Evolutionary conservation across 2,888 invertebrate species (phyloP).

Genomic region (Orchesellides sinensis): DNA sequence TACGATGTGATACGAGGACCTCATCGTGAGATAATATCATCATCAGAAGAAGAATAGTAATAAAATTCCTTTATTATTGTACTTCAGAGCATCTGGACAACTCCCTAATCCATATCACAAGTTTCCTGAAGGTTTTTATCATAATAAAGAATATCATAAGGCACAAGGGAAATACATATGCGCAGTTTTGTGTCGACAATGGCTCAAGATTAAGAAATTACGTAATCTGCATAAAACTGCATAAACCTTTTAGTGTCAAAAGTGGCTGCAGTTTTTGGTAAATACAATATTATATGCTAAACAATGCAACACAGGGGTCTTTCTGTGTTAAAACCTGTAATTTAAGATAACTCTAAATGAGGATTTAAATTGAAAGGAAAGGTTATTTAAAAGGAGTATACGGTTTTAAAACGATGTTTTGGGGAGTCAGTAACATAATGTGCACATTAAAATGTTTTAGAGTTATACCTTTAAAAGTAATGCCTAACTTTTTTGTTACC

Average conservation of each 20-base stretch:
- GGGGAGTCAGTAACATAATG: conserved; percentile 28
- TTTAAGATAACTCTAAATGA: conserved; percentile 23
- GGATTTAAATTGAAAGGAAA: conserved; percentile 34
- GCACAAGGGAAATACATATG: background rate
- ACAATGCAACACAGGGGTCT: conserved; percentile 7
- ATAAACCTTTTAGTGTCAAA: background rate
- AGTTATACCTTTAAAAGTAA: conserved; percentile 38
- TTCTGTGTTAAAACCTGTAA: conserved; percentile 21
- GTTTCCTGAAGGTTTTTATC: too few relatives aligned
- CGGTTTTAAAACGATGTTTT: conserved; percentile 16
- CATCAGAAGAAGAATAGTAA: too few relatives aligned
- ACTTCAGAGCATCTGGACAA: background rate
- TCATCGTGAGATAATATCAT: conserved; percentile 44
- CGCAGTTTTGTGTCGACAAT: background rate
- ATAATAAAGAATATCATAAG: background rate
- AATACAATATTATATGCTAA: conserved; percentile 34
- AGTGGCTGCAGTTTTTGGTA: conserved; percentile 15
- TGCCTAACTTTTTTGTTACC: conserved; percentile 24
- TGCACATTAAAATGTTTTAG: conserved; percentile 43
- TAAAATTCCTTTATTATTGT: too few relatives aligned
- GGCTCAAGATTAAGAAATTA: conserved; percentile 46
- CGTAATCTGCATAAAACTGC: conserved; percentile 10
- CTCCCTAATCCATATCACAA: background rate
- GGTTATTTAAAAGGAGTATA: background rate
- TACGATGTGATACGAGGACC: conserved; percentile 53